Conservation (phyloP, 2,113 vertebrate genomes). For the Silurus meridionalis region DNA sequence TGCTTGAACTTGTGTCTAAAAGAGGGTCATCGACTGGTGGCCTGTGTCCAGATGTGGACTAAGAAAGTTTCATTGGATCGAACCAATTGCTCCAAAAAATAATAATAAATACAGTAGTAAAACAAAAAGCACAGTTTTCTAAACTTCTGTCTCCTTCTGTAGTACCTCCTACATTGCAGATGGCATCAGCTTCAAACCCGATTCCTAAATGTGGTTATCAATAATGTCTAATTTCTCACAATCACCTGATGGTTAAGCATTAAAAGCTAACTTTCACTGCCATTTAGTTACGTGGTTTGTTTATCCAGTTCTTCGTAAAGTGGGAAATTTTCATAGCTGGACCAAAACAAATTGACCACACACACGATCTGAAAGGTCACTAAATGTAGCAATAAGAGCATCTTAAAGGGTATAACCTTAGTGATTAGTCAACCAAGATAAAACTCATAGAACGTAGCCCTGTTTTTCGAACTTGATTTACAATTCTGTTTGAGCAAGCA, state of each 20-base stretch:
- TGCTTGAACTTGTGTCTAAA: neutral
- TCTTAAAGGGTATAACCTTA: neutral
- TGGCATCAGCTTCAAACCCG: neutral
- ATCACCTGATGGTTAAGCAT: neutral
- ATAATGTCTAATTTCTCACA: neutral
- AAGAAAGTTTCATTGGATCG: neutral
- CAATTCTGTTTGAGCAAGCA: neutral
- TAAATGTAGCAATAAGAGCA: neutral
- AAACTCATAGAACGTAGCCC: neutral
- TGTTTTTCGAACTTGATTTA: too few species aligned
- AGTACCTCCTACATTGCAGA: neutral
- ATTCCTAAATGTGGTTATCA: neutral
- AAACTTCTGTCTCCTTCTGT: neutral
- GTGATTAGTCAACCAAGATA: neutral
- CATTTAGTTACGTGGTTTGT: neutral
- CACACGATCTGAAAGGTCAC: neutral
- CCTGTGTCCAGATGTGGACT: neutral
- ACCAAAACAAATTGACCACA: neutral
- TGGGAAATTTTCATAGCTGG: neutral
- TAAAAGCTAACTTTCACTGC: neutral
- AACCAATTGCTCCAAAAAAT: neutral
- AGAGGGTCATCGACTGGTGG: neutral
- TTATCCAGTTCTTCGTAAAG: neutral
- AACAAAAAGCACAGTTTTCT: neutral
- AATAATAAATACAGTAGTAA: neutral